Conservation (phyloP, 2,888 invertebrate species). For the Cheilosia urbana region DNA sequence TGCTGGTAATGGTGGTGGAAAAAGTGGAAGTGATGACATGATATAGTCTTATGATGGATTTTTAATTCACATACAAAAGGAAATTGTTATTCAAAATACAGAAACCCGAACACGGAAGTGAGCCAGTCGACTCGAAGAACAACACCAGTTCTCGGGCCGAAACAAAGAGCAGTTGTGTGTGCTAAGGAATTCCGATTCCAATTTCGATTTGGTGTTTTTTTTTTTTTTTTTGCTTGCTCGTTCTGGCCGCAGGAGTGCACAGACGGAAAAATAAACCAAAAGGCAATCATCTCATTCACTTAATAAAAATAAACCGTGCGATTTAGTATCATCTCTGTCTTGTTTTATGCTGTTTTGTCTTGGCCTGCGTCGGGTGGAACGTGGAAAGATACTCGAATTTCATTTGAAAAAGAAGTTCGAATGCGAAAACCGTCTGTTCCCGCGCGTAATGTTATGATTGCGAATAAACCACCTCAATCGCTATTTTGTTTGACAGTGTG, state of each 20-base stretch:
- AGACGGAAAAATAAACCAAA: constrained; percentile 27
- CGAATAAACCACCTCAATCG: constrained; percentile 36
- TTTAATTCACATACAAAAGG: constrained; percentile 7
- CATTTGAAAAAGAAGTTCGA: constrained; percentile 33
- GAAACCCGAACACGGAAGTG: constrained; percentile 46
- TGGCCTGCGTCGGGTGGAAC: not conserved
- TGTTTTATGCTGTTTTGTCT: constrained; percentile 21
- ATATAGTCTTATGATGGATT: constrained; percentile 21
- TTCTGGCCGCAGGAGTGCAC: not conserved
- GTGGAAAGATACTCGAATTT: constrained; percentile 29
- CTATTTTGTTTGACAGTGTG: constrained; percentile 33
- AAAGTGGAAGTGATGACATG: constrained; percentile 40
- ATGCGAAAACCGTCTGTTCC: constrained; percentile 12
- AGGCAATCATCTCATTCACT: constrained; percentile 38
- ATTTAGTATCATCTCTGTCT: constrained; percentile 26
- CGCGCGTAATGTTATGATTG: constrained; percentile 61
- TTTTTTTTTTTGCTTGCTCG: not conserved
- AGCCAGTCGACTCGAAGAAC: constrained; percentile 19
- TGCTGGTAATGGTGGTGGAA: constrained; percentile 5
- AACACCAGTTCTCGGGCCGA: not conserved
- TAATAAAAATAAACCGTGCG: constrained; percentile 52
- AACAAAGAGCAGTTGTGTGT: constrained; percentile 30
- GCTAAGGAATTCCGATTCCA: constrained; percentile 38
- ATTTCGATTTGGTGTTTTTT: constrained; percentile 24
- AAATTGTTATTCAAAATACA: constrained; percentile 24